Conservation (phyloP, 2,888 invertebrate genomes). For the Rhynchonema sp. region DNA sequence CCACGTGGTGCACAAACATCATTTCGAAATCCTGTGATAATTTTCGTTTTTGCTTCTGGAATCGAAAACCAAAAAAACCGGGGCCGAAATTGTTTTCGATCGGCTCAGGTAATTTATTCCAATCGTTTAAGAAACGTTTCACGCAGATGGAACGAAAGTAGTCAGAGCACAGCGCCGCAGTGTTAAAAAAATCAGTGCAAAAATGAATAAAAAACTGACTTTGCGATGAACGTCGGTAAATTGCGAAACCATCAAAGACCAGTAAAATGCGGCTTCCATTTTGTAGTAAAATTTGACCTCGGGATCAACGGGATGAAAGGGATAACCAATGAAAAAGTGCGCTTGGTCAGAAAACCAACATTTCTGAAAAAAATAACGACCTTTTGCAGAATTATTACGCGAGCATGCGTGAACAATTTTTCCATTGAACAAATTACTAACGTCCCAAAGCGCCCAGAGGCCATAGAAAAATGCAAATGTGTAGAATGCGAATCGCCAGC, state of each 20-base stretch:
- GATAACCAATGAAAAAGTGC: neutral
- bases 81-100: neutral
- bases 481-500: neutral
- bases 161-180: no score
- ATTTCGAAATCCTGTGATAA: conserved; percentile 55
- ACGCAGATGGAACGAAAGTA: no score
- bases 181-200: no score
- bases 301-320: neutral
- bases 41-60: neutral
- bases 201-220: no score
- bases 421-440: neutral
- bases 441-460: neutral
- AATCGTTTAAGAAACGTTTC: no score
- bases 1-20: conserved; percentile 90
- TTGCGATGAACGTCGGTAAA: conserved; percentile 70
- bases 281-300: conserved; percentile 44
- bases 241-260: conserved; percentile 70
- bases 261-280: conserved; percentile 76
- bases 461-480: neutral
- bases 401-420: neutral
- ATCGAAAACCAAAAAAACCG: conserved; percentile 9
- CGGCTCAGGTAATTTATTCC: conserved; percentile 2
- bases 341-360: neutral
- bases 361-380: neutral
- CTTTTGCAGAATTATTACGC: neutral